A percentile compares a stretch with the other conserved stretches of the same genome.
phyloP scores from a whole-genome alignment of 1,140 invertebrate genomes.

The Drosophila littoralis region DNA sequence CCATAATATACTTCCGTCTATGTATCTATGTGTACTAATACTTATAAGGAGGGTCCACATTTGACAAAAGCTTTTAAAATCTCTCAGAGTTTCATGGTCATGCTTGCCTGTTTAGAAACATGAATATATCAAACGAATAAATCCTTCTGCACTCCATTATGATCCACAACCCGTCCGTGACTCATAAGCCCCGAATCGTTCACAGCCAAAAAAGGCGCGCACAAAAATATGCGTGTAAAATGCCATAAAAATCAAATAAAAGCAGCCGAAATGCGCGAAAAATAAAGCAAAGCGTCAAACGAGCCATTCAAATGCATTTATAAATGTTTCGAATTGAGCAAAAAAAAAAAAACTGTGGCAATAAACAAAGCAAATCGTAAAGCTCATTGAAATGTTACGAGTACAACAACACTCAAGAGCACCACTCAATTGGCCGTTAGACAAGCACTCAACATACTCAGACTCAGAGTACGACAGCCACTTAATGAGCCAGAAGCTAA shows the following conservation, averaged over 20 bases:
- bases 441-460: conserved; percentile 45
- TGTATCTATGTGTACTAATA: too few species aligned
- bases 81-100: conserved; percentile 1
- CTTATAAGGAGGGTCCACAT: not conserved
- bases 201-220: conserved; percentile 40
- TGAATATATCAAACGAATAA: conserved; percentile 18
- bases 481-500: conserved; percentile 49
- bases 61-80: not conserved
- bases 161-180: conserved; percentile 52
- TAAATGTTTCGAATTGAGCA: conserved; percentile 62
- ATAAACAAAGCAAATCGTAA: conserved; percentile 63
- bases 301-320: conserved; percentile 66
- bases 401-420: conserved; percentile 68
- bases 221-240: conserved; percentile 62
- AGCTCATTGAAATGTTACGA: conserved; percentile 74
- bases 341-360: conserved; percentile 47
- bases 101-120: conserved; percentile 7
- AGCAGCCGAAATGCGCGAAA: conserved; percentile 58
- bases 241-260: conserved; percentile 73
- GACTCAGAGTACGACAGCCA: conserved; percentile 35
- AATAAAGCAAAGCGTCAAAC: conserved; percentile 57
- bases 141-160: conserved; percentile 42
- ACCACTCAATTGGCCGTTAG: conserved; percentile 62
- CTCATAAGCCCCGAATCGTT: conserved; percentile 48
- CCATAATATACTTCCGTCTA: too few species aligned